phyloP scores from a whole-genome alignment of 2,113 vertebrate genomes.

The Leptobrachium ailaonicum region DNA sequence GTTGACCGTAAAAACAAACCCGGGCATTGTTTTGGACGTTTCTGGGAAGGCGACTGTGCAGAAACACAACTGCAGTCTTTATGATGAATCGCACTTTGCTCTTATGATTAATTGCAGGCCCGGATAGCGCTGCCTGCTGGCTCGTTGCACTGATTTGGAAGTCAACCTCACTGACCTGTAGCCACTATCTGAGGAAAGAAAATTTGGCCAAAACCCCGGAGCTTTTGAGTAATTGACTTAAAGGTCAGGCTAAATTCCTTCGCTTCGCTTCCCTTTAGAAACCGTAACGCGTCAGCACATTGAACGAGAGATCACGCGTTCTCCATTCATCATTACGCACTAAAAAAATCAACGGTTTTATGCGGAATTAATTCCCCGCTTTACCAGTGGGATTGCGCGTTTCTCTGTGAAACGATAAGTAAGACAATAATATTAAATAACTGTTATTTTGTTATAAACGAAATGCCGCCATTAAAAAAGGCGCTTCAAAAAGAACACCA shows the following conservation, averaged over 20 bases:
- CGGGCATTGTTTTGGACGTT: not conserved
- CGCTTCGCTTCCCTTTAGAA: conserved; percentile 26
- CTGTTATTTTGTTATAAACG: too few relatives aligned
- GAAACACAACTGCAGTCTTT: not conserved
- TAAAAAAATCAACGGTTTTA: not conserved
- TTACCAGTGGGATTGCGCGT: too few relatives aligned
- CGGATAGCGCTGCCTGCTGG: conserved; percentile 13
- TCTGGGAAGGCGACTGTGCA: not conserved
- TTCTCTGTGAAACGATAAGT: too few relatives aligned
- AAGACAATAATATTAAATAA: too few relatives aligned
- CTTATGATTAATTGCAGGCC: conserved; percentile 30
- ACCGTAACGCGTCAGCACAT: conserved; percentile 15
- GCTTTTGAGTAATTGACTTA: conserved; percentile 41
- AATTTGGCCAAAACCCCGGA: conserved; percentile 31
- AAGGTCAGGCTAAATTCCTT: conserved; percentile 40
- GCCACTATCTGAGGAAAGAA: not conserved
- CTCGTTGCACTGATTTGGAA: conserved; percentile 11
- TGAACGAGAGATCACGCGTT: not conserved
- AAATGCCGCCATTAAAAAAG: too few relatives aligned
- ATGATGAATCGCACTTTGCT: conserved; percentile 18
- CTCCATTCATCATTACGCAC: not conserved
- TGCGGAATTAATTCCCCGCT: not conserved
- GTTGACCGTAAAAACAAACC: not conserved
- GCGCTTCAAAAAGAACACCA: too few relatives aligned
- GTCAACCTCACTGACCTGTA: conserved; percentile 15